These are phyloP conservation scores for Machimus atricapillus DNA, from an alignment of 2,888 invertebrate species.

Conservation along the genomic window DNA sequence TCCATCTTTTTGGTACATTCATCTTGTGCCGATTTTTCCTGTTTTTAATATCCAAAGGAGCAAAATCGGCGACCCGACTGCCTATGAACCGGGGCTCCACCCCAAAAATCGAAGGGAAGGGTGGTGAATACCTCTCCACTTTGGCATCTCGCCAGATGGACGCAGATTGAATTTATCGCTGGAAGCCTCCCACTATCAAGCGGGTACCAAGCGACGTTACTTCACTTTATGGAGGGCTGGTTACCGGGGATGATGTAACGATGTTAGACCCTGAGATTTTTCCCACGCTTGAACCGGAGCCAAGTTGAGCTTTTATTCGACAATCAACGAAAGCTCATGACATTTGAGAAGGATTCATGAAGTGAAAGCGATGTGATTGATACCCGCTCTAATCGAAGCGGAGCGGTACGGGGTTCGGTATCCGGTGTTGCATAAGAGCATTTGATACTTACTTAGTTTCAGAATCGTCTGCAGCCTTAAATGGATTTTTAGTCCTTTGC, in stretches of 20 bases:
- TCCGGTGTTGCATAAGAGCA: background rate
- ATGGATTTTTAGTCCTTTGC: background rate
- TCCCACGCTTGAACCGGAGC: background rate
- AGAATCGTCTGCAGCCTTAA: background rate
- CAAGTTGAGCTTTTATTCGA: constrained; percentile 23
- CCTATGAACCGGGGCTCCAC: background rate
- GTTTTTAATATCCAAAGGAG: constrained; percentile 22
- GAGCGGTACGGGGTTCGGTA: background rate
- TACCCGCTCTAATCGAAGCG: background rate
- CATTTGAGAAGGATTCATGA: constrained; percentile 8
- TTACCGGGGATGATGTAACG: background rate
- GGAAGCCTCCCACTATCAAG: background rate
- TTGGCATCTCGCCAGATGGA: constrained; percentile 23
- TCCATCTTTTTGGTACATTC: constrained; percentile 26
- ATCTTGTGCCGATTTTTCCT: background rate
- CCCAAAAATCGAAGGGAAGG: background rate
- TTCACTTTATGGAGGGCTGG: background rate
- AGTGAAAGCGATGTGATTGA: constrained; percentile 20
- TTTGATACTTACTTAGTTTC: background rate
- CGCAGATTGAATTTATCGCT: constrained; percentile 36
- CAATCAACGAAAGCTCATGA: constrained; percentile 26
- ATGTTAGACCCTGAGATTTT: background rate
- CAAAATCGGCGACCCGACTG: background rate
- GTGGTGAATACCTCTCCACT: background rate
- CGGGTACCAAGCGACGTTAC: background rate